phyloP scores from a whole-genome alignment of 2,888 invertebrate genomes.

The Alloplasta piceator region DNA sequence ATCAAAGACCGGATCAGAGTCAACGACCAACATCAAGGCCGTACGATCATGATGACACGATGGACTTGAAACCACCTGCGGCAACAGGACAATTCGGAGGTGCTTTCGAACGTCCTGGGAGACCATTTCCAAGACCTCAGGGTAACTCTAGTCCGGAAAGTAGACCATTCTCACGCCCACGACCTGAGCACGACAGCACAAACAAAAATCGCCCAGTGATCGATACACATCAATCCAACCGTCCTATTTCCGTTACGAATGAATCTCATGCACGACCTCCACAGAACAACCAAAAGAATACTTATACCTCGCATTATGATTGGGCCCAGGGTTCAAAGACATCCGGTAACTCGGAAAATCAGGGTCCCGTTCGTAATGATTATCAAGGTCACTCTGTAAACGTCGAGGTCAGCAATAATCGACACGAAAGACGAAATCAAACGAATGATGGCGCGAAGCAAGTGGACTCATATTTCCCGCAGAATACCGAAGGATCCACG shows the following conservation, averaged over 20 bases:
- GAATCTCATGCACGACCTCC: constrained; percentile 54
- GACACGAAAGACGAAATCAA: constrained; percentile 41
- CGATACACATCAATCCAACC: constrained; percentile 28
- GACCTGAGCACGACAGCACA: constrained; percentile 64
- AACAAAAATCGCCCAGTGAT: constrained; percentile 25
- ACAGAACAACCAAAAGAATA: constrained; percentile 22
- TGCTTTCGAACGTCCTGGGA: constrained; percentile 72
- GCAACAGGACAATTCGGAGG: constrained; percentile 69
- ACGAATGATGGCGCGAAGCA: constrained; percentile 34
- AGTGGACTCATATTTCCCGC: constrained; percentile 42
- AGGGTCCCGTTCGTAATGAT: constrained; percentile 27
- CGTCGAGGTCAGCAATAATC: constrained; percentile 8
- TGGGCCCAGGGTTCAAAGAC: constrained; percentile 36
- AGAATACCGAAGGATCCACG: neutral
- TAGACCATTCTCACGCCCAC: constrained; percentile 64
- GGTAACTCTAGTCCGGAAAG: constrained; percentile 63
- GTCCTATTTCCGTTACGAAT: constrained; percentile 18
- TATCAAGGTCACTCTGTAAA: constrained; percentile 18
- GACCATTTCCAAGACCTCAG: constrained; percentile 73
- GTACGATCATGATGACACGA: constrained; percentile 71
- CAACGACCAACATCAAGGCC: constrained; percentile 64
- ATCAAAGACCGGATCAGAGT: constrained; percentile 48
- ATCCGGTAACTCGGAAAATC: constrained; percentile 11
- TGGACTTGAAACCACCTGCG: constrained; percentile 76
- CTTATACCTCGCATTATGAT: constrained; percentile 26